Conservation (phyloP, 1,140 invertebrate genomes). For the Lasioglossum albipes region DNA sequence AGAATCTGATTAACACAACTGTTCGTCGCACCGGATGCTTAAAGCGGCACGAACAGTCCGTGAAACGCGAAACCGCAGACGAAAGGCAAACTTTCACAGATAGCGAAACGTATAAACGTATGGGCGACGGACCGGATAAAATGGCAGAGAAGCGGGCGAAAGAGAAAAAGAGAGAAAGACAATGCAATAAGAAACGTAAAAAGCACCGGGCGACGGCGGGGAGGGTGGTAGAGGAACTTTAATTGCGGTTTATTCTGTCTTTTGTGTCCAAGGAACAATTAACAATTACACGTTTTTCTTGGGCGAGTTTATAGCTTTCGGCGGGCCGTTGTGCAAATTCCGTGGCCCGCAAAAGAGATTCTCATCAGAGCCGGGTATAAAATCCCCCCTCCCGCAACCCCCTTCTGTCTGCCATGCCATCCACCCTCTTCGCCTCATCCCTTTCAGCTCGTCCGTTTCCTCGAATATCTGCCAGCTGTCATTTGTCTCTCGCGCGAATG, state of each 20-base stretch:
- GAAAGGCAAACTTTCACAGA: neutral
- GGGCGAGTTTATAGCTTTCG: neutral
- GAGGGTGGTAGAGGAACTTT: neutral
- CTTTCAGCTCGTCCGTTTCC: neutral
- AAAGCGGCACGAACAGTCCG: neutral
- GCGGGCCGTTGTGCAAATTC: neutral
- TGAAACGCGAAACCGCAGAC: neutral
- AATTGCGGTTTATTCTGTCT: neutral
- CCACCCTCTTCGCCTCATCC: neutral
- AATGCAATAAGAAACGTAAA: neutral
- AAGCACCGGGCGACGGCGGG: no score
- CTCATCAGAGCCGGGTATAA: neutral
- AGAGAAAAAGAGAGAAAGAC: neutral
- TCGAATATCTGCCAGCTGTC: constrained; percentile 13
- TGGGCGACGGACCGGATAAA: neutral
- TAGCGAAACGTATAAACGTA: neutral
- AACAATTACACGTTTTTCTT: constrained; percentile 3
- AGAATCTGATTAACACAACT: neutral
- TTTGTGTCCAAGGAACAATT: neutral
- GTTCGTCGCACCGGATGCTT: neutral
- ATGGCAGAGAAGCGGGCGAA: neutral
- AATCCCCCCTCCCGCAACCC: neutral
- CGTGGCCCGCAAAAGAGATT: neutral
- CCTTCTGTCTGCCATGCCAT: neutral
- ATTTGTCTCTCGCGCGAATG: constrained; percentile 8